Percentiles rank a stretch among this genome's conserved stretches.
Conservation (phyloP, 2,888 invertebrate genomes). For the Tricholauxania praeusta region DNA sequence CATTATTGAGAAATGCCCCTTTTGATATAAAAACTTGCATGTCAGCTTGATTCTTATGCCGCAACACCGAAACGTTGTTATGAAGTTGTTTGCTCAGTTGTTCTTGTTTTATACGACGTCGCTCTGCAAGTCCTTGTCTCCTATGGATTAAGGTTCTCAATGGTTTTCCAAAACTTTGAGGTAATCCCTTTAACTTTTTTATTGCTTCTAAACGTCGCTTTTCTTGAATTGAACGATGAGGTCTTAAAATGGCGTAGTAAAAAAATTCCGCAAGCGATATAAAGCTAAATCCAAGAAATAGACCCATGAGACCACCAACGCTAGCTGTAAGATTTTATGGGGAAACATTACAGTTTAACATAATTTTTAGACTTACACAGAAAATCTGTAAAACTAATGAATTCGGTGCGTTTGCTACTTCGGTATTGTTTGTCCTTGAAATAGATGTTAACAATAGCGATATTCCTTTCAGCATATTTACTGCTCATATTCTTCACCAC, state of each 20-base stretch:
- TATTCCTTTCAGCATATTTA: constrained; percentile 68
- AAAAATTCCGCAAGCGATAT: constrained; percentile 29
- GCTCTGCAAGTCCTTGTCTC: no score
- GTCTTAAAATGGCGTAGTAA: constrained; percentile 27
- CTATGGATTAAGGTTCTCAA: no score
- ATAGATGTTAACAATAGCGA: constrained; percentile 78
- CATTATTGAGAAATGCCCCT: no score
- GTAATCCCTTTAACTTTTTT: no score
- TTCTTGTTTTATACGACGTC: no score
- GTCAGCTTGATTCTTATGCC: no score
- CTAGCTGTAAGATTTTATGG: neutral
- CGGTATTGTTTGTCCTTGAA: constrained; percentile 78
- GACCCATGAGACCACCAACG: constrained; percentile 32
- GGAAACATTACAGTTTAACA: neutral
- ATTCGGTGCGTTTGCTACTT: constrained; percentile 77
- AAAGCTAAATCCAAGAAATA: constrained; percentile 32
- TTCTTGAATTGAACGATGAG: constrained; percentile 49
- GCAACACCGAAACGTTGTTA: no score
- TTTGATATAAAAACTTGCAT: no score
- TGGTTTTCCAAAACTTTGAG: no score
- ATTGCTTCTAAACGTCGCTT: neutral
- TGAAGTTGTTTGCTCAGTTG: no score
- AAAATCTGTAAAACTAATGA: constrained; percentile 83
- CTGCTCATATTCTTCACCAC: constrained; percentile 43
- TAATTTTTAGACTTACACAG: constrained; percentile 73